Base-by-base conservation (phyloP, 2,888 invertebrate species). In the Zygaena filipendulae region DNA sequence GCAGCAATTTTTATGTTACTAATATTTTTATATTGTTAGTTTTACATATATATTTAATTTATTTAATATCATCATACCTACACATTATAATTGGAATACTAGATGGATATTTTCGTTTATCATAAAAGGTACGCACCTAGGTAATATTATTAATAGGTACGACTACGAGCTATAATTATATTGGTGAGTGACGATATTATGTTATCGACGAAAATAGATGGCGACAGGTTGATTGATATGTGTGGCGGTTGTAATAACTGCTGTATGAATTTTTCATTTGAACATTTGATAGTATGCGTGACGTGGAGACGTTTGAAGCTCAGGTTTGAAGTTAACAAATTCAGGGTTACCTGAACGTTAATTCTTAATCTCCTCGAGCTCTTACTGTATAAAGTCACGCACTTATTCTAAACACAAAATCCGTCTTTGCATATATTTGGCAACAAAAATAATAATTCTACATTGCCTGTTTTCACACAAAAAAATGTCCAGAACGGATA, bases 221-320 rank as follows among this genome's bases (percentile, higher is more conserved):
- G 43, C 44, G 64, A 64, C 66, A 64, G 61, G 43, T 63, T 68
- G 72, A 72, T 71, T 59, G 62, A 69, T 71, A 60, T 59, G 54
- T 51, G 54, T 57, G 62, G 60, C 54, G 52, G 54, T 57, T 62
- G 59, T 64, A 62, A 66, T 66, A 71, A 67, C 58, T 51, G 51
- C 40, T 53, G 54, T 64, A 53, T 64, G 64, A 67, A 70, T 72
- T 68, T 69, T 70, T 70, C 62, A 70, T 69, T 63, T 49, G 54
- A 47, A 43, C 48, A 48, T 52, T 63, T 48, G 52, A 50, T 51
- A 49, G 49, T 49, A 48, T 61, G 68, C 68, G 66, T 69, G 67
- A 58, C 60, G 61, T 43, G 38, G 51, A 59, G 58, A 62, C 58
- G 52, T 54, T 53, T 52, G n/a, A n/a, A n/a, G n/a, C n/a, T n/a